These are phyloP conservation scores for Notoglanidium macrostoma DNA, from an alignment of 2,797 vertebrate species.

Conservation along the genomic window DNA sequence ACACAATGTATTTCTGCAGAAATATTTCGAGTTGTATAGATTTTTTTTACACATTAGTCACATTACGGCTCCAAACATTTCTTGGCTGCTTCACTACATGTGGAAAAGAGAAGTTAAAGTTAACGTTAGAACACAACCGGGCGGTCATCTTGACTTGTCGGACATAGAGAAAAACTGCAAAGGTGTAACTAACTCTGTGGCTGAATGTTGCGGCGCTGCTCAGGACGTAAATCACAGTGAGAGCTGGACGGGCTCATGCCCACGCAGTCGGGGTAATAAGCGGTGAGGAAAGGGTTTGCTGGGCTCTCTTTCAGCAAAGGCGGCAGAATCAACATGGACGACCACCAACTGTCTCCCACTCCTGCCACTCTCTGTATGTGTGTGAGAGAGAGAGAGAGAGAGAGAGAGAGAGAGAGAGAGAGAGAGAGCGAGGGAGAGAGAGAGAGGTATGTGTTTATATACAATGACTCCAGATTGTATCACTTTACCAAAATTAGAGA, in stretches of 20 bases:
- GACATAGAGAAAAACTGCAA: too few species aligned
- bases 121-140: not conserved
- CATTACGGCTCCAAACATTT: not conserved
- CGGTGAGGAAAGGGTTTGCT: constrained; percentile 87
- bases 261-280: constrained; percentile 98
- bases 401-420: not conserved
- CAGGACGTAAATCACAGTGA: constrained; percentile 77
- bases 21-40: not conserved
- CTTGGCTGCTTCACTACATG: not conserved
- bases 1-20: not conserved
- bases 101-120: not conserved
- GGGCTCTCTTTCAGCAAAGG: constrained; percentile 96
- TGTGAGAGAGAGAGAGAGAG: too few species aligned
- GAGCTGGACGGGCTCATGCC: constrained; percentile 96
- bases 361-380: constrained; percentile 88
- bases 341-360: constrained; percentile 93
- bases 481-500: not conserved
- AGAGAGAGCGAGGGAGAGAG: not conserved
- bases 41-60: not conserved
- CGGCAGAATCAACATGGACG: constrained; percentile 95
- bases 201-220: constrained; percentile 75
- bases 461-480: not conserved
- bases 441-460: not conserved
- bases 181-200: constrained; percentile 77
- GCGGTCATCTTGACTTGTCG: not conserved